Conservation (phyloP, 92 coral and sea anemone genomes). For the Heliopora coerulea region DNA sequence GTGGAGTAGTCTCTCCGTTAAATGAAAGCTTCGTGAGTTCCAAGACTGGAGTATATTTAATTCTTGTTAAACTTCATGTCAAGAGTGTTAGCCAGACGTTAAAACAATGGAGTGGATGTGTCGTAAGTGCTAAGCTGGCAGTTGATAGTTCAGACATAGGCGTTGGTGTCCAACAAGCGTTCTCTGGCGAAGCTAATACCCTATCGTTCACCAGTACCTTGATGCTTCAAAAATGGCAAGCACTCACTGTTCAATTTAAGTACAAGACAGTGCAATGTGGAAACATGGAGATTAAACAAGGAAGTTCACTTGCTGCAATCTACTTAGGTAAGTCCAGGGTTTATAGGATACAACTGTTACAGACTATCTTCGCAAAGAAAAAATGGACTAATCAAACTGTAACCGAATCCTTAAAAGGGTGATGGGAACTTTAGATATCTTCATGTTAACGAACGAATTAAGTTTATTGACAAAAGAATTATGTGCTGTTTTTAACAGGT, state of each 20-base stretch:
- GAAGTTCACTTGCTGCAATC: constrained; percentile 9
- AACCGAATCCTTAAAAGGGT: too few relatives aligned
- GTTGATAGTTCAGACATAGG: background rate
- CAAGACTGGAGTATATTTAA: background rate
- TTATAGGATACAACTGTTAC: background rate
- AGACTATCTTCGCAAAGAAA: too few relatives aligned
- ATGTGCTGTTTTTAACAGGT: too few relatives aligned
- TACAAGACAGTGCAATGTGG: background rate
- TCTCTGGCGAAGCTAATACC: background rate
- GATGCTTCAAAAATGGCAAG: constrained; percentile 11
- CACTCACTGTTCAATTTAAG: constrained; percentile 2
- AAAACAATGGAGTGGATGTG: background rate
- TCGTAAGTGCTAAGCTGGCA: background rate
- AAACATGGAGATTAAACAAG: constrained; percentile 1
- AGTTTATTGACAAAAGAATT: too few relatives aligned
- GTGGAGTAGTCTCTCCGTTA: background rate
- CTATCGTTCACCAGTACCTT: constrained; percentile 6
- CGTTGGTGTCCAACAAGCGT: background rate
- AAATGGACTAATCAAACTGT: too few relatives aligned
- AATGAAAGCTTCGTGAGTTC: background rate
- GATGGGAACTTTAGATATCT: too few relatives aligned
- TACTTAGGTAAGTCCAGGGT: background rate
- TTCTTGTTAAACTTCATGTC: constrained; percentile 21
- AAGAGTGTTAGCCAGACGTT: background rate
- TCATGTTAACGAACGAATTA: too few relatives aligned